Base-by-base conservation (phyloP, 2,888 invertebrate genomes). In the Mythimna pallens region DNA sequence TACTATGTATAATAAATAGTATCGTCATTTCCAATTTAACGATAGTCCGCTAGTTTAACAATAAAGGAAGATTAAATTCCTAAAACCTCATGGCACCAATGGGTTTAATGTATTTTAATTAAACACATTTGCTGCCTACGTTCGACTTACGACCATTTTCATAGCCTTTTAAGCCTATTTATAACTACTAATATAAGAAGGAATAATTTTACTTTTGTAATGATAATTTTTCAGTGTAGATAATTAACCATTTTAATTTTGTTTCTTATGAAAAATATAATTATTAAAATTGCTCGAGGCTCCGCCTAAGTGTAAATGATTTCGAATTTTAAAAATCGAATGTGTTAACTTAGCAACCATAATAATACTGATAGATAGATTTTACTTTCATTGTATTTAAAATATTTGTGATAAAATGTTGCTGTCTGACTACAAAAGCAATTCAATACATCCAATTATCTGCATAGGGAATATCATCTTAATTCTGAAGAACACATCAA, bases 21-120 rank as follows among this genome's bases (percentile, higher is more conserved):
- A 12, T n/a, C 34, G 40, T 43, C 4, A 64, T 66, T 73, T 58
- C 47, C 52, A 64, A 59, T 62, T 58, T 50, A 69, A 59, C 30
- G 66, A 64, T 25, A 62, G 43, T 50, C n/a, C 25, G n/a, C 36
- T 63, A 63, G 50, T 66, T 64, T 75, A 66, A 57, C 36, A 58
- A 63, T 22, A 63, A 66, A 66, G 55, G 59, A 20, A 55, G 10
- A 72, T 70, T 74, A 62, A 71, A 74, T 74, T 71, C 50, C 69
- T 57, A 55, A 57, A 72, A 66, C 59, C 65, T 36, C 40, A 47
- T 47, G 17, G 47, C 47, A 43, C 47, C 52, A 66, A 71, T 57
- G 54, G 55, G 50, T 30, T 12, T 65, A 73, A 58, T 61, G 63
- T 69, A 64, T 81, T 73, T 73, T 62, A 81, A 77, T 71, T 69